Base-by-base conservation (phyloP, 2,797 vertebrate genomes). In the Rhynchonycteris naso region DNA sequence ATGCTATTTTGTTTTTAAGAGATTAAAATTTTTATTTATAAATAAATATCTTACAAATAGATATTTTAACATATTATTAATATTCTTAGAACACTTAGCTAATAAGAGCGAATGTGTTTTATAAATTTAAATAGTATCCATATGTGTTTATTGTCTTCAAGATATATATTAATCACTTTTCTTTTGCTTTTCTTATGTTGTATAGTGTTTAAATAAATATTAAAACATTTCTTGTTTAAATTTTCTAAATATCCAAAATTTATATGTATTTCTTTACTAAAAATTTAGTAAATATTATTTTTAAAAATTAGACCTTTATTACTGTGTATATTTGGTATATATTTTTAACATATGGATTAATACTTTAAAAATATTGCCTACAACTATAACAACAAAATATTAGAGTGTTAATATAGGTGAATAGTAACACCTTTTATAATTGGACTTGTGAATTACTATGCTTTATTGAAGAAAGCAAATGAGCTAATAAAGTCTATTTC, bases 391-490 rank as follows among this genome's bases (percentile, higher is more conserved):
- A 89, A 47, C 7, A 75, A 71, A 61, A 68, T 52, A 75, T 58
- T 75, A 61, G 6, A 38, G 13, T 43, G n/a, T 2, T 47, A 74
- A 54, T 3, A 68, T 63, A 71, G 28, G 8, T 6, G 61, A 38
- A 78, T 65, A 47, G 35, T 28, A 82, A 65, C 7, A 13, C 12
- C 90, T 26, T 94, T 90, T 66, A 66, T 66, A 30, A 50, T 50
- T 85, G 26, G 7, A 35, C 35, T 85, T 69, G 30, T 78, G 56
- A 54, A 43, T 80, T 33, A 78, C 21, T 68, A 30, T 61, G 9
- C 52, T 79, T 84, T 58, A 43, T 81, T 92, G 24, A 90, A 63
- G 16, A 92, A 85, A 38, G 7, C 18, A 72, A 94, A 76, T 38
- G 26, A 91, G 33, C n/a, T 75, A 76, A 54, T 69, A 30, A 14